Base-by-base conservation (phyloP, 2,113 vertebrate genomes). In the Cyphomyrus discorhynchus region DNA sequence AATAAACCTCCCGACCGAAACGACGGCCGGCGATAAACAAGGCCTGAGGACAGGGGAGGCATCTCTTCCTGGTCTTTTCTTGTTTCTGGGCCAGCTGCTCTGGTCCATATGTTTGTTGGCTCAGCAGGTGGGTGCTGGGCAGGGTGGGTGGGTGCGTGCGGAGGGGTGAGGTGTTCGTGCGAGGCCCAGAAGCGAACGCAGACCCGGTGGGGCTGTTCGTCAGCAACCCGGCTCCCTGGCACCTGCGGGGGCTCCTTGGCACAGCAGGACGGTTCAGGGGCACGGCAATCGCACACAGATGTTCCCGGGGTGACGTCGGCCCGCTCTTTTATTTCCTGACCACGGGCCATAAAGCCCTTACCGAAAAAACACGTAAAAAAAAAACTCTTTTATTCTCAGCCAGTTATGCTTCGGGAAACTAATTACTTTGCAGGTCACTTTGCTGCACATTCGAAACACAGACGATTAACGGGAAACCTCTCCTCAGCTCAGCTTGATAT, bases 231-330 rank as follows among this genome's bases (percentile, higher is more conserved):
- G 19, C 39, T 56, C 77, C 80, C 47, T 10, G 27, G 84, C 85
- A 90, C 52, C 46, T 49, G 19, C 70, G 27, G 62, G 62, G n/a
- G 62, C 27, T 70, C 62, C 62, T 31, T 77, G 89, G 86, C 91
- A 77, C 88, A 46, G 82, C 19, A 11, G 83, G 87, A 80, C 8
- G n/a, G 35, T 74, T 56, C 88, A 80, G 89, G 50, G 90, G 89
- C 74, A 90, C 58, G 91, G 56, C 93, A 94, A 94, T 94, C 53
- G 92, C 91, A 94, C 90, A 93, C 94, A 95, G 94, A 95, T 94
- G 94, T 93, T 92, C 90, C 86, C 87, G n/a, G 10, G 49, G 93
- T 93, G 93, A 93, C 88, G 56, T 94, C 91, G 91, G 90, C 47
- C 17, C 13, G 9, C 89, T 87, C 86, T 87, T 88, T 89, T 46